phyloP scores from a whole-genome alignment of 2,888 invertebrate species.

The Leucoma salicis region DNA sequence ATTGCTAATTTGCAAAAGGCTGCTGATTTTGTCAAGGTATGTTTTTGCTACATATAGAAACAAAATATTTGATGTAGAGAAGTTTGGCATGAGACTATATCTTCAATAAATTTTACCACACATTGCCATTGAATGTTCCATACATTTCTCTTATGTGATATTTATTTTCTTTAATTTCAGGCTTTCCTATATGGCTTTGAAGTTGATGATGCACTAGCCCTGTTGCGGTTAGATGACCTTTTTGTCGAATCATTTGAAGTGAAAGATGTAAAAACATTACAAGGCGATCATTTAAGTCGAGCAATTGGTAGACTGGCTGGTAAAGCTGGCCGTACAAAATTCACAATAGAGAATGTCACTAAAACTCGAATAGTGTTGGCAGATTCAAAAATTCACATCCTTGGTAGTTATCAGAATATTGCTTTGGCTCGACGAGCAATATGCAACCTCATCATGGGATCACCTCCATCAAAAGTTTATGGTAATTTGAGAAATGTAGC shows the following conservation, averaged over 20 bases:
- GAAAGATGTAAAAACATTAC: conserved; percentile 96
- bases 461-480: conserved; percentile 98
- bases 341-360: conserved; percentile 99
- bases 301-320: conserved; percentile 99
- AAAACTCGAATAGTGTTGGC: conserved; percentile 99
- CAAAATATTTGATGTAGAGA: no score
- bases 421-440: conserved; percentile 96
- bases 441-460: conserved; percentile 97
- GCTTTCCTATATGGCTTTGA: conserved; percentile 98
- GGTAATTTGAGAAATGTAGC: conserved; percentile 95
- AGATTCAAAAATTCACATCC: conserved; percentile 97
- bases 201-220: conserved; percentile 96
- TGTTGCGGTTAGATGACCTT: conserved; percentile 96
- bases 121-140: no score
- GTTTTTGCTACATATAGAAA: neutral
- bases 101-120: no score
- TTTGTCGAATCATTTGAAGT: conserved; percentile 99
- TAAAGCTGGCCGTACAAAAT: conserved; percentile 98
- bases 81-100: no score
- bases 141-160: no score
- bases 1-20: conserved; percentile 97
- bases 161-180: conserved; percentile 46
- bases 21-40: conserved; percentile 95
- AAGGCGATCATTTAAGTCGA: conserved; percentile 96
- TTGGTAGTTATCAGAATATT: conserved; percentile 98